phyloP scores from a whole-genome alignment of 2,888 invertebrate species.

The Incurvaria masculella region DNA sequence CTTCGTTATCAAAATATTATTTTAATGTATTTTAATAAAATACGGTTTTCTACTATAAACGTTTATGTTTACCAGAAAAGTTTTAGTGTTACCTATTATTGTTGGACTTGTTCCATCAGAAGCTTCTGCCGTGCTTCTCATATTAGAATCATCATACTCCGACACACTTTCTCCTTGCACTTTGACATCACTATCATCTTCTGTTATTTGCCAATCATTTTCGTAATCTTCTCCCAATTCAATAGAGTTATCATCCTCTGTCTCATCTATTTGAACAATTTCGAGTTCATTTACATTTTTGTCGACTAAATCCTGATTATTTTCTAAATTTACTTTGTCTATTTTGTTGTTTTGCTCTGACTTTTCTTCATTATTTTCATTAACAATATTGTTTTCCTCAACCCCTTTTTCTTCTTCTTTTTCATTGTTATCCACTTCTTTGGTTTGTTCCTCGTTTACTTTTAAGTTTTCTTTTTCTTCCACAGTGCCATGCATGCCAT shows the following conservation, averaged over 20 bases:
- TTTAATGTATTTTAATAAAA: constrained; percentile 24
- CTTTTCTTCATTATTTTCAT: constrained; percentile 14
- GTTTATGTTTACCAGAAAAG: constrained; percentile 43
- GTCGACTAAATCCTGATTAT: constrained; percentile 8
- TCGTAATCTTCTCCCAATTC: constrained; percentile 14
- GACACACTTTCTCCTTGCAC: constrained; percentile 44
- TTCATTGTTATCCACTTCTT: constrained; percentile 11
- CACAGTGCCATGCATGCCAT: not conserved
- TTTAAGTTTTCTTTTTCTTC: not conserved
- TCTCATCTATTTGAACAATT: constrained; percentile 13
- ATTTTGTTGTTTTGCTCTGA: constrained; percentile 7
- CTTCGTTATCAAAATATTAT: constrained; percentile 56
- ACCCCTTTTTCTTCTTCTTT: constrained; percentile 14
- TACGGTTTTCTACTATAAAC: constrained; percentile 27
- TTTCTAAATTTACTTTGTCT: constrained; percentile 8
- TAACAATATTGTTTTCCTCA: constrained; percentile 21
- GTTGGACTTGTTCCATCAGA: constrained; percentile 40
- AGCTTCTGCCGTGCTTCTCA: constrained; percentile 37
- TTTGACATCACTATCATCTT: constrained; percentile 56
- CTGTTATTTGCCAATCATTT: constrained; percentile 25
- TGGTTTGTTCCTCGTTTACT: constrained; percentile 9
- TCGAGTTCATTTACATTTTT: constrained; percentile 16
- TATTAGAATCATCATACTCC: constrained; percentile 40
- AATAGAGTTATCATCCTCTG: constrained; percentile 16
- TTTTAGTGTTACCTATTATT: constrained; percentile 42